Evolutionary conservation across 2,888 invertebrate species (phyloP).

Genomic region (Eurytoma adleriae): DNA sequence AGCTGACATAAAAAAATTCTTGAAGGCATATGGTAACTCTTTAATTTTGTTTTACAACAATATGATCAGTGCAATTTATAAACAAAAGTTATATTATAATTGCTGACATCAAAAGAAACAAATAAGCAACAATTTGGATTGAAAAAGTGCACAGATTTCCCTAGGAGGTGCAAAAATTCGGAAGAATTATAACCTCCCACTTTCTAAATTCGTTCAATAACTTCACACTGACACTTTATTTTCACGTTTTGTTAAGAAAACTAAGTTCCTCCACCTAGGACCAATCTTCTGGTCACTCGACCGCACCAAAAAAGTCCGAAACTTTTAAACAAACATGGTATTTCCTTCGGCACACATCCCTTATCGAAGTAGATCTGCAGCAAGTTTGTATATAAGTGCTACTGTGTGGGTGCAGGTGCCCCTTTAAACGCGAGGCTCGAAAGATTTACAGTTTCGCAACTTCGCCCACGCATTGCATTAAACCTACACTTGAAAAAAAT

Average conservation of each 20-base stretch:
- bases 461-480: too few species aligned
- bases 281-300: background rate
- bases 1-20: background rate
- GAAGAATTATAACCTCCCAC: conserved; percentile 25
- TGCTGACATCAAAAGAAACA: background rate
- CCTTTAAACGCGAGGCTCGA: background rate
- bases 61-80: background rate
- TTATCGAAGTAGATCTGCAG: background rate
- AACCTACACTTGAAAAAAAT: background rate
- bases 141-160: background rate
- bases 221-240: background rate
- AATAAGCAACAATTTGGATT: background rate
- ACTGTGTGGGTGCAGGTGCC: background rate
- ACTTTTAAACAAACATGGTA: background rate
- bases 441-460: background rate
- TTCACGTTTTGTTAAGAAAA: background rate
- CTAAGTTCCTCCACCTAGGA: background rate
- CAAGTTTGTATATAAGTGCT: conserved; percentile 3
- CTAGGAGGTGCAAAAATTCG: background rate
- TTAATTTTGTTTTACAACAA: background rate
- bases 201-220: background rate
- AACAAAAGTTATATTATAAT: background rate
- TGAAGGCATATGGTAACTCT: conserved; percentile 39
- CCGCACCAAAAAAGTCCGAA: background rate
- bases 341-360: background rate